These are phyloP conservation scores for Atractosteus spatula DNA, from an alignment of 2,113 vertebrate species.

Conservation along the genomic window DNA sequence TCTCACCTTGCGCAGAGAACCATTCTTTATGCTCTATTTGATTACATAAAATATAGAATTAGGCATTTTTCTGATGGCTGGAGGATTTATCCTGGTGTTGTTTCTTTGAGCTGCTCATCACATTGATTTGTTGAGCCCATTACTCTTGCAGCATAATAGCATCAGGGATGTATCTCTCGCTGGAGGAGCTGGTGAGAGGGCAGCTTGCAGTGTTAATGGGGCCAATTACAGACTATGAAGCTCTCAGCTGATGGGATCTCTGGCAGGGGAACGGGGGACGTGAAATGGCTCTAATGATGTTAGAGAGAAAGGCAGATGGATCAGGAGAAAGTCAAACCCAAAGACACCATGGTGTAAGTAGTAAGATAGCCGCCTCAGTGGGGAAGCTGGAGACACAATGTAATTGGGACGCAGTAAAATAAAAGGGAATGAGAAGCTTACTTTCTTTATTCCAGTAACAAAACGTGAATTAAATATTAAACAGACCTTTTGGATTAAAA, in stretches of 20 bases:
- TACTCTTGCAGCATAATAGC: constrained; percentile 50
- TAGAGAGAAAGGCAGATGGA: neutral
- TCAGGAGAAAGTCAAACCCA: constrained; percentile 11
- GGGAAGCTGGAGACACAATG: neutral
- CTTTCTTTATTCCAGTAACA: no score
- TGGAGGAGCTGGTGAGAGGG: constrained; percentile 27
- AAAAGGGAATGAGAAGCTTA: no score
- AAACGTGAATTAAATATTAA: no score
- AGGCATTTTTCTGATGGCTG: constrained; percentile 33
- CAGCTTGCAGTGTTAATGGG: constrained; percentile 47
- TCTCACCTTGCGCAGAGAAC: constrained; percentile 6
- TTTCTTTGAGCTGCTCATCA: constrained; percentile 34
- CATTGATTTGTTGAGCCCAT: constrained; percentile 52
- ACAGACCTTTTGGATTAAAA: no score
- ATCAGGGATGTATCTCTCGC: constrained; percentile 33
- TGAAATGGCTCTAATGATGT: constrained; percentile 7
- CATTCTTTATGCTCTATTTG: constrained; percentile 20
- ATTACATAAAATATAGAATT: constrained; percentile 36
- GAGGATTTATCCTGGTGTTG: constrained; percentile 28
- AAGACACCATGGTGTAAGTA: constrained; percentile 7
- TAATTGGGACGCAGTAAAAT: no score
- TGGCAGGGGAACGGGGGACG: constrained; percentile 7
- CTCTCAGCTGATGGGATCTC: constrained; percentile 31
- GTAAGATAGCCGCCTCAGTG: neutral
- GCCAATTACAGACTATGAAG: constrained; percentile 53